Evolutionary conservation across 2,888 invertebrate genomes (phyloP).

Genomic region (Thera obeliscata): DNA sequence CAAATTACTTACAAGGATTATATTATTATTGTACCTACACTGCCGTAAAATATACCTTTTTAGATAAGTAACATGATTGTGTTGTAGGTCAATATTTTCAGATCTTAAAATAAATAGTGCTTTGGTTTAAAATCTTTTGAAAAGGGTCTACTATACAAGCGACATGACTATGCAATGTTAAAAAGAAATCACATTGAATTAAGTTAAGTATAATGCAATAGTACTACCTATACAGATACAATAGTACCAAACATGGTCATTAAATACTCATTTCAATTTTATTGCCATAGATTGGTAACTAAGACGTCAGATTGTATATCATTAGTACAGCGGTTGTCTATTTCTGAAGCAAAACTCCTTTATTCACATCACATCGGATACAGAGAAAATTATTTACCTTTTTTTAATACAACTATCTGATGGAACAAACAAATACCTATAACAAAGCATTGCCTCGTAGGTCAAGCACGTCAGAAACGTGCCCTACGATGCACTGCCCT

Average conservation of each 20-base stretch:
- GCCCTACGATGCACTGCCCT: too few relatives aligned
- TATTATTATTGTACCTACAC: conserved; percentile 15
- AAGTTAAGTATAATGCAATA: neutral
- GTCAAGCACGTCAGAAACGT: too few relatives aligned
- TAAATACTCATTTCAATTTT: conserved; percentile 7
- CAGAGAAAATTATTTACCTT: neutral
- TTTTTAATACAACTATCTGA: too few relatives aligned
- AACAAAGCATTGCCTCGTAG: too few relatives aligned
- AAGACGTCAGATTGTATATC: conserved; percentile 12
- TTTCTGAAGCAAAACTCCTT: conserved; percentile 6
- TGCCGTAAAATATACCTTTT: conserved; percentile 11
- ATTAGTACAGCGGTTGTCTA: neutral
- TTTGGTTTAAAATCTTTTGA: neutral
- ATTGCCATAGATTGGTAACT: conserved; percentile 4
- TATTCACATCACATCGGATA: neutral
- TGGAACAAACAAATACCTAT: too few relatives aligned
- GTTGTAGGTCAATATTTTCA: too few relatives aligned
- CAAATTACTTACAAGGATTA: conserved; percentile 25
- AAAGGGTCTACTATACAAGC: neutral
- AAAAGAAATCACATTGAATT: too few relatives aligned
- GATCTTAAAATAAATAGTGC: neutral
- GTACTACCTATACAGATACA: conserved; percentile 8
- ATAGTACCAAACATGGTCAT: conserved; percentile 17
- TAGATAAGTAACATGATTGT: neutral
- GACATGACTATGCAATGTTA: neutral